Evolutionary conservation across 2,797 vertebrate genomes (phyloP), one percentile per base, ranked within the genome.

Genomic region (Gymnothorax javanicus): DNA sequence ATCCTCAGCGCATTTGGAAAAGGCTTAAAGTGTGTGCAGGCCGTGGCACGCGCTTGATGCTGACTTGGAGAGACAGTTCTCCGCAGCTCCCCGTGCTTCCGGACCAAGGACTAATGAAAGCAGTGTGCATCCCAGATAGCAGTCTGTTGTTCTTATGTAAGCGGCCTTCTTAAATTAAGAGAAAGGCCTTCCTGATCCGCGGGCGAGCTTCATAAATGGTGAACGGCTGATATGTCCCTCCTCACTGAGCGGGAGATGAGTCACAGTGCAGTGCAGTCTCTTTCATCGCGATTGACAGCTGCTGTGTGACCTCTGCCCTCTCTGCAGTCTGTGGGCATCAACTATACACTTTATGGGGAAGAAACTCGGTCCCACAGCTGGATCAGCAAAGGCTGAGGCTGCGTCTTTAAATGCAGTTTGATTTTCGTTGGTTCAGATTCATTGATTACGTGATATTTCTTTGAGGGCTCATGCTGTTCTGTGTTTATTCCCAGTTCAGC

Each of bases 1-100:
- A 77, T 15, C 12, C 33, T 52, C 33, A 77, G 4, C 5, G 17
- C 5, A 81, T 25, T 67, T 43, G 60, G 73, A 25, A 25, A 27
- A 85, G 52, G 62, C 17, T 60, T 85, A 4, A 67, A 67, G n/a
- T 27, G 84, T 12, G 75, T 20, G 50, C 25, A 73, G 56, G 81
- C 75, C 20, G n/a, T 50, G 15, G 7, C 2, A 64, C 52, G 12
- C 17, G 56, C 54, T 85, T 87, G 83, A 89, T 17, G 56, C 69
- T 84, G 71, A 90, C 43, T 27, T 17, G 33, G 15, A 27, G 69
- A 83, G 89, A 89, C 83, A 56, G 84, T 71, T 81, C 56, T 52
- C 56, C 84, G 60, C 85, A 86, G 23, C 54, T 62, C 69, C 54
- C 77, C 52, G 20, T 33, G 33, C 57, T 62, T 84, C 6, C 62